phyloP scores from a whole-genome alignment of 2,888 invertebrate genomes.

The Nomada goodeniana region DNA sequence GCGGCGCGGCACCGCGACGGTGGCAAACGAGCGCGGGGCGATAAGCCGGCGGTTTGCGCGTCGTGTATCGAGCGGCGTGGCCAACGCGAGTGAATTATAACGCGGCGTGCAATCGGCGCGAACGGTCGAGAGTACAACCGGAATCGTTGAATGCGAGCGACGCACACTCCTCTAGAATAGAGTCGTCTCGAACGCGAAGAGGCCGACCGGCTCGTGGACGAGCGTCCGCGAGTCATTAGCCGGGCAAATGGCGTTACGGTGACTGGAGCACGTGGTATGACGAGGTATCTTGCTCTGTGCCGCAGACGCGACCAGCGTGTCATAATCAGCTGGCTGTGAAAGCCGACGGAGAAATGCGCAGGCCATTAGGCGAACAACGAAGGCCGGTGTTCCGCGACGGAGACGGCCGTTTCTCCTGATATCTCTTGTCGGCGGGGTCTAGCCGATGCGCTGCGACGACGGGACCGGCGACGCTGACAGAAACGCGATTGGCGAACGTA shows the following conservation, averaged over 20 bases:
- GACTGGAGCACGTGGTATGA: constrained; percentile 80
- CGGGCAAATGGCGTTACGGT: constrained; percentile 83
- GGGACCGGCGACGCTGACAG: constrained; percentile 43
- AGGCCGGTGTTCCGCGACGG: constrained; percentile 72
- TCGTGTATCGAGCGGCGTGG: constrained; percentile 37
- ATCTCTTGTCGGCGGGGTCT: constrained; percentile 31
- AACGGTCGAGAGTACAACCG: not conserved
- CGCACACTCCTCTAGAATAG: constrained; percentile 47
- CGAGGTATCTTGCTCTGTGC: constrained; percentile 45
- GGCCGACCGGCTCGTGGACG: constrained; percentile 38
- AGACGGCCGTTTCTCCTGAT: constrained; percentile 64
- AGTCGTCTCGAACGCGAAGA: constrained; percentile 42
- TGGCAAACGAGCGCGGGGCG: not conserved
- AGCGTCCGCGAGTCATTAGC: constrained; percentile 83
- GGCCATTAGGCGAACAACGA: constrained; percentile 83
- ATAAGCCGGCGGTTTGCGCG: constrained; percentile 17
- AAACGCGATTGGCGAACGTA: constrained; percentile 55
- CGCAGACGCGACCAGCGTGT: constrained; percentile 80
- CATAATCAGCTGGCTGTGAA: constrained; percentile 84
- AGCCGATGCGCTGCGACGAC: constrained; percentile 35
- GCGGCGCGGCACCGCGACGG: not conserved
- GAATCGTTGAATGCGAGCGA: constrained; percentile 27
- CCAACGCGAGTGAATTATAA: constrained; percentile 29
- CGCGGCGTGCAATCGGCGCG: not conserved
- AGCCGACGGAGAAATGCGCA: constrained; percentile 81